Evolutionary conservation across 2,797 vertebrate species (phyloP), one percentile per base, ranked within the genome.

Genomic region (Rachycentron canadum): DNA sequence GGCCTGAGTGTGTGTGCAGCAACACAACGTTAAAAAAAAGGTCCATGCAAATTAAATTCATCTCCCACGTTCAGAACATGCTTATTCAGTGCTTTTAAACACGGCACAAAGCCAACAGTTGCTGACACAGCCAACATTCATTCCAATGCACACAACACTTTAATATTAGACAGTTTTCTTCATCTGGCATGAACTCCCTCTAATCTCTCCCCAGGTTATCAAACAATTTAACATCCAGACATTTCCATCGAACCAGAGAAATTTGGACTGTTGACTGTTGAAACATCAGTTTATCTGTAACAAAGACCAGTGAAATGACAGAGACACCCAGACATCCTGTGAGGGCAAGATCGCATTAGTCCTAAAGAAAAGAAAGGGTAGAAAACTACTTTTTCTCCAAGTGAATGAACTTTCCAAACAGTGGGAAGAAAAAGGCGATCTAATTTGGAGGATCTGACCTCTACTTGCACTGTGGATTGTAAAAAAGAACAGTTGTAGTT

Each of bases 191-290:
- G 43, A 74, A 55, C 41, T 45, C 10, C 1, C 62, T 52, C 26
- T 50, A 76, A 67, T 82, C 76, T 77, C 52, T 57, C 61, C 72
- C 68, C 69, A 65, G 70, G 82, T 67, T 80, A 65, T 86, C 71
- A 59, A 57, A 72, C 69, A 63, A 62, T 75, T 56, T 73, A 81
- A 88, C 55, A 55, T 76, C 71, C 57, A 57, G 68, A 73, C 14
- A 55, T 64, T 78, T 70, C 36, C 57, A 34, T 36, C 52, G 34
- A 79, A 74, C 57, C 26, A 40, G 19, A 82, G 60, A 38, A 38
- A 60, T 47, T 25, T 41, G 47, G 12, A 50, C 11, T 50, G 11
- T 13, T 36, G 25, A 32, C 32, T 57, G 50, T 21, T 19, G 67
- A 74, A 61, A 26, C 1, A 60, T 47, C 49, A 56, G 59, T 59